Conservation (phyloP, 2,888 invertebrate species). For the Limulus polyphemus region DNA sequence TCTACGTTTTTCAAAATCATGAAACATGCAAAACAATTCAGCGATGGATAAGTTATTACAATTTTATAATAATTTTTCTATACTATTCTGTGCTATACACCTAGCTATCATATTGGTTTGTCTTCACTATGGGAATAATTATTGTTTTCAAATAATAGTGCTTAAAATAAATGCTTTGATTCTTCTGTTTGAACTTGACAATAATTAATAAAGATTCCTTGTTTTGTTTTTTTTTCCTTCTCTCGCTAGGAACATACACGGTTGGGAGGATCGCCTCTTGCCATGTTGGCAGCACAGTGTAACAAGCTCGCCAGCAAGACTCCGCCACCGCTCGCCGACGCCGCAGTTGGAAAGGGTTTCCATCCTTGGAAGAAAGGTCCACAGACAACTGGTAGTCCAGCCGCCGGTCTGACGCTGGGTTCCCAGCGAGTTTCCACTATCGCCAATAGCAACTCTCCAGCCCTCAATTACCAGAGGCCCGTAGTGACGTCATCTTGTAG, state of each 20-base stretch:
- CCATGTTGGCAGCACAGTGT: constrained; percentile 95
- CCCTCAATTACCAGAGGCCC: constrained; percentile 35
- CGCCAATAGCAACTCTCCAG: constrained; percentile 4
- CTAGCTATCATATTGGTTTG: too few species aligned
- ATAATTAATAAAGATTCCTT: too few species aligned
- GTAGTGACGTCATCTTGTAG: constrained; percentile 51
- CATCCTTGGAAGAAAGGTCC: constrained; percentile 83
- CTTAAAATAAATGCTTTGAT: too few species aligned
- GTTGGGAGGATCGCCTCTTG: constrained; percentile 82
- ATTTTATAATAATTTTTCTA: too few species aligned
- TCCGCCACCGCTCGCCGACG: constrained; percentile 87
- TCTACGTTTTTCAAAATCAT: too few species aligned
- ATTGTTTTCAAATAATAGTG: too few species aligned
- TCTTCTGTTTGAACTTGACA: too few species aligned
- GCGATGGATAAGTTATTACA: too few species aligned
- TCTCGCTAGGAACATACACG: constrained; percentile 84
- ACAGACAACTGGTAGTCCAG: constrained; percentile 36
- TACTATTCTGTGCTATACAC: too few species aligned
- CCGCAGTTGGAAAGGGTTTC: constrained; percentile 90
- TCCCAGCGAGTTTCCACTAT: constrained; percentile 12
- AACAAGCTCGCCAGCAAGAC: constrained; percentile 92
- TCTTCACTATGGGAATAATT: too few species aligned
- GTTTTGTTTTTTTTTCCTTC: constrained; percentile 39
- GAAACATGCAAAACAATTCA: too few species aligned
- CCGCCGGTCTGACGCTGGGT: constrained; percentile 6